A percentile compares a stretch with the other conserved stretches of the same genome.
Conservation (phyloP, 2,797 vertebrate species). For the Gallinago solitaria region DNA sequence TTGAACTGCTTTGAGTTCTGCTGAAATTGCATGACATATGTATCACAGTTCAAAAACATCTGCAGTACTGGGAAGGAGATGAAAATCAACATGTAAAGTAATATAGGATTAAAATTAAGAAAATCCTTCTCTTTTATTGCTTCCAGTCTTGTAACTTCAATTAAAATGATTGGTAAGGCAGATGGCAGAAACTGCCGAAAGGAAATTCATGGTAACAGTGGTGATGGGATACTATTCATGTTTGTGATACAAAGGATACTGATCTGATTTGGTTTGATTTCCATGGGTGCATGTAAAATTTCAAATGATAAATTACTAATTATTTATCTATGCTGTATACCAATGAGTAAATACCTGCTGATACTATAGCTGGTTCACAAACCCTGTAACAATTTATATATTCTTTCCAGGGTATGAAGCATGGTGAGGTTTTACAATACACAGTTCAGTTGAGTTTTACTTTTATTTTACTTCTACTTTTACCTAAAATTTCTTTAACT, state of each 20-base stretch:
- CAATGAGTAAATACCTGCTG: not conserved
- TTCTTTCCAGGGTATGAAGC: not conserved
- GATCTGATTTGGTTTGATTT: not conserved
- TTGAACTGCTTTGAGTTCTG: not conserved
- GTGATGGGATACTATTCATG: not conserved
- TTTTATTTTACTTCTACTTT: not conserved
- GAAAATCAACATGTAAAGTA: not conserved
- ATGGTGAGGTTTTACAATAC: not conserved
- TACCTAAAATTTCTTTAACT: not conserved
- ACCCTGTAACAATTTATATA: not conserved
- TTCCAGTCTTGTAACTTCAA: not conserved
- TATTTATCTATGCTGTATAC: not conserved
- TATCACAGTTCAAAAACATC: not conserved
- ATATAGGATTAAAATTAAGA: not conserved
- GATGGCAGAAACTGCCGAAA: not conserved
- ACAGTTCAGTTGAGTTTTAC: conserved; percentile 14
- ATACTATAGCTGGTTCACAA: not conserved
- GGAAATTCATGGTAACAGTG: not conserved
- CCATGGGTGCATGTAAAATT: not conserved
- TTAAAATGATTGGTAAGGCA: not conserved
- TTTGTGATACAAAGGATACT: not conserved
- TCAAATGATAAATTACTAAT: not conserved
- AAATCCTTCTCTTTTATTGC: not conserved
- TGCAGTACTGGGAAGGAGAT: not conserved
- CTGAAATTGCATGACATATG: not conserved